Evolutionary conservation across 1,140 invertebrate species (phyloP).

Genomic region (Muscidifurax raptorellus): DNA sequence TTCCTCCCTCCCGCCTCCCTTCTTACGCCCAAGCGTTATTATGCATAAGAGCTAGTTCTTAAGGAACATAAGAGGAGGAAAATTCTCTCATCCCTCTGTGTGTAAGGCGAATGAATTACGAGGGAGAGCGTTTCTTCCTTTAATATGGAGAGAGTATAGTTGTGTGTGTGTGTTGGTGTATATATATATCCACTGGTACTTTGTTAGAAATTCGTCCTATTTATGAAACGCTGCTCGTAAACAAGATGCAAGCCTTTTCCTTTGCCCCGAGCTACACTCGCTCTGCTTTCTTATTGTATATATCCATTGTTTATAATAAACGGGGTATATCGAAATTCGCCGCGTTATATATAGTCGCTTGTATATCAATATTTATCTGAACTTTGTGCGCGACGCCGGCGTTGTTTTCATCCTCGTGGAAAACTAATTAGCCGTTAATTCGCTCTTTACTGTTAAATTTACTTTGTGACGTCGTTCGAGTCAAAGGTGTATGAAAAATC

Average conservation of each 20-base stretch:
- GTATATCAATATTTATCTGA: too few relatives aligned
- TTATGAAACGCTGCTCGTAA: neutral
- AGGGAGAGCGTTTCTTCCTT: neutral
- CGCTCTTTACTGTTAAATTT: too few relatives aligned
- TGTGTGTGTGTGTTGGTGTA: too few relatives aligned
- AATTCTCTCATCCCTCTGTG: neutral
- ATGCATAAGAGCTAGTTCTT: neutral
- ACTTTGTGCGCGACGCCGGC: too few relatives aligned
- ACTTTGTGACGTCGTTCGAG: too few relatives aligned
- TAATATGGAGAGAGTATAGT: neutral
- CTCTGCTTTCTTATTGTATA: neutral
- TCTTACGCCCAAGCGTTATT: neutral
- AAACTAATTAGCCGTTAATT: too few relatives aligned
- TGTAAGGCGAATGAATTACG: constrained; percentile 5
- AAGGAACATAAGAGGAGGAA: neutral
- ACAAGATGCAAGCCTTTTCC: too few relatives aligned
- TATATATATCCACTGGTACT: neutral
- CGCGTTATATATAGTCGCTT: too few relatives aligned
- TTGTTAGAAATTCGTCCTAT: neutral
- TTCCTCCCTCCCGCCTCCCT: neutral
- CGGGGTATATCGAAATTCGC: too few relatives aligned
- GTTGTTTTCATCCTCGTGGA: too few relatives aligned
- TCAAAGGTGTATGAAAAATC: too few relatives aligned
- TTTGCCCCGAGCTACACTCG: neutral
- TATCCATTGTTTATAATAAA: neutral